These are phyloP conservation scores for Steatornis caripensis DNA, from an alignment of 2,113 vertebrate genomes.

Conservation along the genomic window DNA sequence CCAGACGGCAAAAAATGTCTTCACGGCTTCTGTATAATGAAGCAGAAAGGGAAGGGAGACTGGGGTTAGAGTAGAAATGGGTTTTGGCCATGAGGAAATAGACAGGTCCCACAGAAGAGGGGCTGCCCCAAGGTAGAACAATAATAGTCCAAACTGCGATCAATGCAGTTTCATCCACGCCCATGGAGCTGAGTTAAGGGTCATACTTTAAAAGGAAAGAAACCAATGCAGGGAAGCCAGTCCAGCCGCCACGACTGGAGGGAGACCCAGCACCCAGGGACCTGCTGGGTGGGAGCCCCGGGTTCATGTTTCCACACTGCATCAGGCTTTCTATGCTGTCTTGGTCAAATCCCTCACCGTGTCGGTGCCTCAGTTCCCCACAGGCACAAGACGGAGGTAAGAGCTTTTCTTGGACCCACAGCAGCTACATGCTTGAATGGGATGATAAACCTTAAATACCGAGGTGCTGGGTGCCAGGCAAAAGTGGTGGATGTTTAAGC, in stretches of 20 bases:
- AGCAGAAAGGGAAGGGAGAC: not conserved
- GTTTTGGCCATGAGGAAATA: not conserved
- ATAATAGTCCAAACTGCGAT: not conserved
- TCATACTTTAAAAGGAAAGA: not conserved
- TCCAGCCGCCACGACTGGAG: not conserved
- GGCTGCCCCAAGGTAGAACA: not conserved
- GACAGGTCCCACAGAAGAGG: not conserved
- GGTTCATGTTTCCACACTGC: not conserved
- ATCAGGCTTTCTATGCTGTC: not conserved
- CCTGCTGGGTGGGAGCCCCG: not conserved
- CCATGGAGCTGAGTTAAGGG: not conserved
- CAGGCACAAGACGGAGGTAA: not conserved
- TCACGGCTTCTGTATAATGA: not conserved
- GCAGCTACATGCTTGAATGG: not conserved
- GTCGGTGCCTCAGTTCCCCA: not conserved
- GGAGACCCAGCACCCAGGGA: not conserved
- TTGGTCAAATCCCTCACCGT: not conserved
- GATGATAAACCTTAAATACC: not conserved
- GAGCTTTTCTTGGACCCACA: fast-evolving
- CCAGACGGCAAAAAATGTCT: not conserved
- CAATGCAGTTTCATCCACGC: not conserved
- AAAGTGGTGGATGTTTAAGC: not conserved
- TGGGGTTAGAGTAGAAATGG: not conserved
- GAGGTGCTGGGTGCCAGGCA: not conserved
- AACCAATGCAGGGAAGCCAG: not conserved